Evolutionary conservation across 2,888 invertebrate genomes (phyloP).

Genomic region (Drosophila nigricruria): DNA sequence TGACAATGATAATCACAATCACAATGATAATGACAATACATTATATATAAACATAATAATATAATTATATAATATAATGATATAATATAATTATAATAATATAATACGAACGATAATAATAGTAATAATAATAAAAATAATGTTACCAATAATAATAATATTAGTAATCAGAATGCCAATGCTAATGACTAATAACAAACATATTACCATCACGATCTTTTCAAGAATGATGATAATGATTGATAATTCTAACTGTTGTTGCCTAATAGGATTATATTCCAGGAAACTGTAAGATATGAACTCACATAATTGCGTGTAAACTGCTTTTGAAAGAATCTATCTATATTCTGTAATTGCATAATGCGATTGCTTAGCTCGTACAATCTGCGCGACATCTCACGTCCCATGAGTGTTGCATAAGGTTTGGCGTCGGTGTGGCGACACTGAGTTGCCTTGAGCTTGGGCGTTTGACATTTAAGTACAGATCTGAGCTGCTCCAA

Average conservation of each 20-base stretch:
- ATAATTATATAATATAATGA: background rate
- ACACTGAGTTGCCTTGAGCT: background rate
- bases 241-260: too few relatives aligned
- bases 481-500: constrained; percentile 7
- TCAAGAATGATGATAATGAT: too few relatives aligned
- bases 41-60: background rate
- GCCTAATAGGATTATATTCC: background rate
- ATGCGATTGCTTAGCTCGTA: constrained; percentile 78
- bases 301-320: constrained; percentile 84
- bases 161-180: too few relatives aligned
- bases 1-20: background rate
- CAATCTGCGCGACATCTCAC: constrained; percentile 74
- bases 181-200: too few relatives aligned
- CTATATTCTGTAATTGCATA: constrained; percentile 76
- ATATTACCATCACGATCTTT: too few relatives aligned
- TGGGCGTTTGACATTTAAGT: background rate
- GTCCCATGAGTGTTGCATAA: constrained; percentile 43
- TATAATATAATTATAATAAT: too few relatives aligned
- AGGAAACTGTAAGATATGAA: background rate
- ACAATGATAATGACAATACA: background rate
- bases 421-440: constrained; percentile 15
- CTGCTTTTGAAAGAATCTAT: constrained; percentile 82
- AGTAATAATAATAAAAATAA: too few relatives aligned
- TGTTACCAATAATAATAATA: too few relatives aligned
- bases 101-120: too few relatives aligned